Evolutionary conservation across 2,888 invertebrate species (phyloP), one percentile per base, ranked within the genome.

Genomic region (Phragmatobia fuliginosa): DNA sequence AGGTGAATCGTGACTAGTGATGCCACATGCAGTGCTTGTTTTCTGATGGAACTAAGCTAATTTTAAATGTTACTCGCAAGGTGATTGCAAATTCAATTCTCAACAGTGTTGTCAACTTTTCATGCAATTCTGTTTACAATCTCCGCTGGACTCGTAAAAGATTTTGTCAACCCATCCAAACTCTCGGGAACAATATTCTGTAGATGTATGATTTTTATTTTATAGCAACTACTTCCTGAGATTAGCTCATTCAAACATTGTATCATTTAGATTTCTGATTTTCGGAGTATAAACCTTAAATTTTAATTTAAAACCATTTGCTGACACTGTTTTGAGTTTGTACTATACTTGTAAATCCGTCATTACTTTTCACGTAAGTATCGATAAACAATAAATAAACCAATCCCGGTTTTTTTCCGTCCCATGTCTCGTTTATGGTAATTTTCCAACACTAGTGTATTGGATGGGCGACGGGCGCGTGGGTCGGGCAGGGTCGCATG

Each of bases 401-500:
- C 7, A 25, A 28, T 18, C 1, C 25, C 36, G 36, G 56, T 56
- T 56, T 41, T n/a, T 58, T 41, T 59, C 25, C 25, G 25, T 49
- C 21, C 21, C 32, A 16, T 58, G 28, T 41, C 61, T 32, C 31
- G 41, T 45, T 41, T 63, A 77, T 82, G 75, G 66, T 77, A 77
- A 77, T 71, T 68, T 49, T 33, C 56, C 72, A 62, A 66, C 74
- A 79, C 81, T 78, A 73, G 60, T 68, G 67, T 66, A 62, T 38
- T 49, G 77, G 52, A 36, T 36, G 76, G 72, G 74, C 66, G 74
- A 41, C 45, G 76, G 72, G 75, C 68, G 72, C 62, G 75, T 75
- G 60, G 45, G 65, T 59, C 52, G 75, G 64, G 61, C 36, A 56
- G 33, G 70, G 73, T 75, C 66, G 72, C 66, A 74, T 72, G 59